Conservation (phyloP, 2,797 vertebrate genomes). For the Crotalus adamanteus region DNA sequence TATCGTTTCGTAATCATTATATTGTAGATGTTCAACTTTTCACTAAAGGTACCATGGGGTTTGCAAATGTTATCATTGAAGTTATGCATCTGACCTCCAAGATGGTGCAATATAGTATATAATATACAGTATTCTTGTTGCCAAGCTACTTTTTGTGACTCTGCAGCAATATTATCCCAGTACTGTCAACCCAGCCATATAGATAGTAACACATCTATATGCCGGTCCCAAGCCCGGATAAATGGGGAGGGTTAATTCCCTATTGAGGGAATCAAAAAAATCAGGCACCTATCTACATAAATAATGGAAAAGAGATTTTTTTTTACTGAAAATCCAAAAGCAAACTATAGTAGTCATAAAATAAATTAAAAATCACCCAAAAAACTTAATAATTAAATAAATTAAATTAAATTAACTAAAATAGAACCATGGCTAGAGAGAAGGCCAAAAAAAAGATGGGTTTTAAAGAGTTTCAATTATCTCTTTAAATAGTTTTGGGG, state of each 20-base stretch:
- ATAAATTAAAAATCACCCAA: neutral
- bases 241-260: neutral
- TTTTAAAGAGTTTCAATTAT: neutral
- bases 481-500: neutral
- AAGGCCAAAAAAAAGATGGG: neutral
- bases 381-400: neutral
- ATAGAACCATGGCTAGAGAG: neutral
- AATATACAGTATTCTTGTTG: neutral
- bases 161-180: neutral
- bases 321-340: neutral
- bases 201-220: neutral
- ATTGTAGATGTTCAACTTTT: neutral
- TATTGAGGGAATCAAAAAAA: neutral
- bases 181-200: neutral
- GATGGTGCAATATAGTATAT: neutral
- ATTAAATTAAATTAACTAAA: neutral
- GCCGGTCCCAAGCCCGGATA: neutral
- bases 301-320: neutral
- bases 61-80: neutral
- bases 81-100: neutral
- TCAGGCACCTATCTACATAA: neutral
- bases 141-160: neutral
- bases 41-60: neutral
- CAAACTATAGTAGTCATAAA: neutral
- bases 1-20: neutral